Evolutionary conservation across 2,888 invertebrate genomes (phyloP).

Genomic region (Agriotes lineatus): DNA sequence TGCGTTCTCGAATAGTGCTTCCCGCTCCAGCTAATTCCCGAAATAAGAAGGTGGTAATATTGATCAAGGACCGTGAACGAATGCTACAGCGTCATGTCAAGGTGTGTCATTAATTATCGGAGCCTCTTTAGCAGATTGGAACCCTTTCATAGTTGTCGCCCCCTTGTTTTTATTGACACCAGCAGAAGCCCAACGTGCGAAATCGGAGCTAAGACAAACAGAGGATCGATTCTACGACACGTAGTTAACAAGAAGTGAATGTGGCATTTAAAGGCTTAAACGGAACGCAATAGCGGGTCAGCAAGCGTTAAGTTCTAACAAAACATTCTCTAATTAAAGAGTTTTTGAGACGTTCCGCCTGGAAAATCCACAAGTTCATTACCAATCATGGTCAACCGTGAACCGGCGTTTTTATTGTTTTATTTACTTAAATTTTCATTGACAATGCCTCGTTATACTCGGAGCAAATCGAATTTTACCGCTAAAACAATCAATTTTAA

Average conservation of each 20-base stretch:
- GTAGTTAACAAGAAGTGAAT: conserved; percentile 41
- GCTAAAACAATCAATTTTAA: conserved; percentile 62
- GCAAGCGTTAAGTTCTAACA: conserved; percentile 48
- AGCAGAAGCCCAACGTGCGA: too few species aligned
- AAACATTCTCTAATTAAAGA: conserved; percentile 62
- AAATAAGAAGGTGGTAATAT: conserved; percentile 8
- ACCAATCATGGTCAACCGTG: conserved; percentile 58
- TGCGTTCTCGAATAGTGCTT: conserved; percentile 4
- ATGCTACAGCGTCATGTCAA: background rate
- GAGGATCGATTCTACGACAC: too few species aligned
- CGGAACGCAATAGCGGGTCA: conserved; percentile 28
- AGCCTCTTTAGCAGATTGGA: background rate
- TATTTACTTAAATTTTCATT: conserved; percentile 59
- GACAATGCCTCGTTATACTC: conserved; percentile 61
- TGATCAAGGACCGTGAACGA: background rate
- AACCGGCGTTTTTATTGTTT: conserved; percentile 51
- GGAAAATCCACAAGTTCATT: conserved; percentile 62
- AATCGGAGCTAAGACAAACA: too few species aligned
- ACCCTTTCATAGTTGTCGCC: too few species aligned
- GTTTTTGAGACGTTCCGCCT: conserved; percentile 62
- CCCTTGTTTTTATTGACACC: too few species aligned
- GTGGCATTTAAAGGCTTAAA: conserved; percentile 30
- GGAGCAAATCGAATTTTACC: conserved; percentile 61
- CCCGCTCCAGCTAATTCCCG: background rate
- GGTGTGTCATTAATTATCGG: background rate